These are phyloP conservation scores for Trypoxylus dichotomus DNA, from an alignment of 1,140 invertebrate genomes.

Conservation along the genomic window DNA sequence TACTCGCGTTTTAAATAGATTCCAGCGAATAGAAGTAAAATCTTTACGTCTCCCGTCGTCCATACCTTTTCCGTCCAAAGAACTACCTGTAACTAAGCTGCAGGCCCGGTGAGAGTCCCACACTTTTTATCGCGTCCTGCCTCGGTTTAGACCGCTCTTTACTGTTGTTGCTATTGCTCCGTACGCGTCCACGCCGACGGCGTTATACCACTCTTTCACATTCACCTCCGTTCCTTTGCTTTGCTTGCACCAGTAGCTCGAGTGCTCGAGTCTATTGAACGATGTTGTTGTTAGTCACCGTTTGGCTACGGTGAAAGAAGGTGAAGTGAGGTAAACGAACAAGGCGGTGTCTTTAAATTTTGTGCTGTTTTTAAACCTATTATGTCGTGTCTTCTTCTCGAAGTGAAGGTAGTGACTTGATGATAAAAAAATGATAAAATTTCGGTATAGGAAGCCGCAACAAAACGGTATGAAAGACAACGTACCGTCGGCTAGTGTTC, in stretches of 20 bases:
- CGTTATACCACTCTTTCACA: not conserved
- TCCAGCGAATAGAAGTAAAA: no score
- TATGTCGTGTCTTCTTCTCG: no score
- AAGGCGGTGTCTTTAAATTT: not conserved
- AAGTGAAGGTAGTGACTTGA: not conserved
- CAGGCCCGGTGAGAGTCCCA: not conserved
- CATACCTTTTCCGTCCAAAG: no score
- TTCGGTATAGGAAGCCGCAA: conserved; percentile 29
- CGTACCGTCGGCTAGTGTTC: not conserved
- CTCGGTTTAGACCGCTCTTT: not conserved
- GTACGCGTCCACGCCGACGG: not conserved
- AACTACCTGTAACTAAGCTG: no score
- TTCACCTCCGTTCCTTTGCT: not conserved
- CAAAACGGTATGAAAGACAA: not conserved
- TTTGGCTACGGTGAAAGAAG: conserved; percentile 38
- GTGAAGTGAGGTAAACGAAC: not conserved
- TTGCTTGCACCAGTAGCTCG: not conserved
- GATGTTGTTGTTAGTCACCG: conserved; percentile 9
- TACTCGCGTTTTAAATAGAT: no score
- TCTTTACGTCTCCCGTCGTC: no score
- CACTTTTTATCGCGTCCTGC: not conserved
- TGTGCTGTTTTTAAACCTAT: no score
- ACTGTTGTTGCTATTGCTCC: not conserved
- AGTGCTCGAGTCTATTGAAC: conserved; percentile 1
- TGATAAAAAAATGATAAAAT: conserved; percentile 30